Percentiles rank a stretch among this genome's conserved stretches.
phyloP scores from a whole-genome alignment of 2,113 vertebrate species.

The Craseonycteris thonglongyai region DNA sequence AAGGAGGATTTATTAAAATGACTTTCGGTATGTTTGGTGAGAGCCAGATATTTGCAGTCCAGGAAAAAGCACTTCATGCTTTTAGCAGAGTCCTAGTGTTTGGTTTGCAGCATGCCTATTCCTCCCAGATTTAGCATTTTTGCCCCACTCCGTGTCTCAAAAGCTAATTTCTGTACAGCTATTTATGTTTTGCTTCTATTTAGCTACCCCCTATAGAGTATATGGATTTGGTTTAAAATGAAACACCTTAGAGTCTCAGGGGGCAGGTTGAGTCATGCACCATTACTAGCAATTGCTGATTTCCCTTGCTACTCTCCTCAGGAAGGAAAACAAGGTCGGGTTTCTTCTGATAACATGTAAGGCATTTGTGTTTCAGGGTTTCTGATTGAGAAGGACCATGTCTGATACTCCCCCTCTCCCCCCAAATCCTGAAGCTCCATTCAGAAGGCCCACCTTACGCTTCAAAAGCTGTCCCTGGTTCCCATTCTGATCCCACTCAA shows the following conservation, averaged over 20 bases:
- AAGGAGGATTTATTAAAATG: conserved; percentile 27
- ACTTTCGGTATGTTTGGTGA: background rate
- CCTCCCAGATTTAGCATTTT: background rate
- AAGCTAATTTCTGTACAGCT: background rate
- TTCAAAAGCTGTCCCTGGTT: background rate
- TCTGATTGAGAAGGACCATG: background rate
- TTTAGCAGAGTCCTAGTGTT: background rate
- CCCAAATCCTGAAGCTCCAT: background rate
- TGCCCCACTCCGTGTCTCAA: background rate
- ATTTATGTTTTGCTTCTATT: background rate
- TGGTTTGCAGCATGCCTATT: background rate
- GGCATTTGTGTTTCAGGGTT: background rate
- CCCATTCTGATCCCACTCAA: background rate
- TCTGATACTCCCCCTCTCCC: background rate
- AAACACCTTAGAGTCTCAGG: background rate
- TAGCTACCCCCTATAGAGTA: background rate
- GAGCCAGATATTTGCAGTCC: background rate
- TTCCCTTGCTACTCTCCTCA: accelerated
- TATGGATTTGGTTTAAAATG: conserved; percentile 9
- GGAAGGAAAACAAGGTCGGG: background rate
- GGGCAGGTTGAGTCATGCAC: background rate
- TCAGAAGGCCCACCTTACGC: background rate
- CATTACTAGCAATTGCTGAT: background rate
- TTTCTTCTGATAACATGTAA: background rate
- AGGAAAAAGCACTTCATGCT: background rate